phyloP scores from a whole-genome alignment of 2,888 invertebrate genomes.

The Drosophila testacea region DNA sequence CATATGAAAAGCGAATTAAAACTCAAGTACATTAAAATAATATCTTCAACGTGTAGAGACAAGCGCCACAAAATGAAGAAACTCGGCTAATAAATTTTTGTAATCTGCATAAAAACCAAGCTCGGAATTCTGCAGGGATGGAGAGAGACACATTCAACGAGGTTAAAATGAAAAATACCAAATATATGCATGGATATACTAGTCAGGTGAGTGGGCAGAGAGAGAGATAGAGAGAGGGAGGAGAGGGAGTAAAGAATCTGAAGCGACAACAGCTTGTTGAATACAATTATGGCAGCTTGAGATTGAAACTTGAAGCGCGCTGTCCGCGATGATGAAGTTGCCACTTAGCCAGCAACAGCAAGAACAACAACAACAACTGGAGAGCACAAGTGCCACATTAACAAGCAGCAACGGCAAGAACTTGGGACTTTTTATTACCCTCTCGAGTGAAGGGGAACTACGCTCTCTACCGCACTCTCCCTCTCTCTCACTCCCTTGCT shows the following conservation, averaged over 20 bases:
- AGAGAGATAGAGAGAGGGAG: not conserved
- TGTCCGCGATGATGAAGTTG: conserved; percentile 73
- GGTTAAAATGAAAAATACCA: conserved; percentile 66
- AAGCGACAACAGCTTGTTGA: conserved; percentile 78
- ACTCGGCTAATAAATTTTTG: conserved; percentile 70
- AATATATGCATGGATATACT: conserved; percentile 50
- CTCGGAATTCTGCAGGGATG: not conserved
- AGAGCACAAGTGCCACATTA: conserved; percentile 72
- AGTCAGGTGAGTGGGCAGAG: conserved; percentile 29
- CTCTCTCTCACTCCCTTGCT: not conserved
- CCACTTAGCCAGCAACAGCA: conserved; percentile 65
- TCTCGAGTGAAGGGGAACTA: conserved; percentile 45
- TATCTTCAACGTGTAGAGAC: conserved; percentile 48
- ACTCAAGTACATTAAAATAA: conserved; percentile 65
- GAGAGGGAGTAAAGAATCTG: conserved; percentile 37
- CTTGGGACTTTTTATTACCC: conserved; percentile 73
- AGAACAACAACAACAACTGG: conserved; percentile 32
- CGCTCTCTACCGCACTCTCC: not conserved
- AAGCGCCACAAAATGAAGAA: conserved; percentile 47
- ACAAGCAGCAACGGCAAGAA: conserved; percentile 66
- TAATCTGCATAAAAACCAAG: conserved; percentile 69
- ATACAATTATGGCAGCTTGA: conserved; percentile 73
- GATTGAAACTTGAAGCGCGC: conserved; percentile 68
- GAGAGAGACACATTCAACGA: conserved; percentile 32
- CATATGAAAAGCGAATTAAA: conserved; percentile 65